phyloP scores from a whole-genome alignment of 2,113 vertebrate genomes.

The Eubucco bourcierii region DNA sequence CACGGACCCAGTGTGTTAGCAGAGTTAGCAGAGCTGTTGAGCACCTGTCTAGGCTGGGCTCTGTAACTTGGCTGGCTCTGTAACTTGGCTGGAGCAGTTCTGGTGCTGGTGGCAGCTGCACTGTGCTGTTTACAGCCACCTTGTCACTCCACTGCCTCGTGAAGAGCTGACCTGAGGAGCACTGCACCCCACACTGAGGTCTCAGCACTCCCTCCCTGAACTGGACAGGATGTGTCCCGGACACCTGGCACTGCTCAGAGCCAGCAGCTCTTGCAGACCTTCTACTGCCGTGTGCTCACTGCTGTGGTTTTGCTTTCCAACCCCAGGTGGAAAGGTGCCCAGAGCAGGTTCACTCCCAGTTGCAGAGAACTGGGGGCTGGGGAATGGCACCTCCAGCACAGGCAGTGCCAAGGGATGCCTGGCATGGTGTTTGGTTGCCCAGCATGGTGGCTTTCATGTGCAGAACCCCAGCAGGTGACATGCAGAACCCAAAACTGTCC shows the following conservation, averaged over 20 bases:
- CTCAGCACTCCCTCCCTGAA: neutral
- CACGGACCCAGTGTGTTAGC: conserved; percentile 2
- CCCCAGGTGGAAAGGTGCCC: accelerated
- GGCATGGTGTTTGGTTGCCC: neutral
- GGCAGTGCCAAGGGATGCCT: accelerated
- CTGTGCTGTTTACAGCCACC: neutral
- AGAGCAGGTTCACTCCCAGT: neutral
- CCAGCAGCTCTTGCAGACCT: neutral
- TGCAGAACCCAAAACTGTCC: neutral
- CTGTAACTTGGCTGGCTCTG: neutral
- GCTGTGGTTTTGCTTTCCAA: conserved; percentile 37
- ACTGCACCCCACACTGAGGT: accelerated
- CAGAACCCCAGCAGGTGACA: neutral
- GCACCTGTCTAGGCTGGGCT: neutral
- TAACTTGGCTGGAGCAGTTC: neutral
- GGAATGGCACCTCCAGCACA: neutral
- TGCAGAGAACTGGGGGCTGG: neutral
- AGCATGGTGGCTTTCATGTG: accelerated
- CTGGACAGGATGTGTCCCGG: neutral
- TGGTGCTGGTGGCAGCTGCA: neutral
- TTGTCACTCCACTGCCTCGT: accelerated
- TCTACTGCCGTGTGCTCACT: neutral
- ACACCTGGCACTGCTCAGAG: accelerated
- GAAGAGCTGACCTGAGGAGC: neutral
- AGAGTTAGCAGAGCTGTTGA: conserved; percentile 15